Evolutionary conservation across 2,797 vertebrate species (phyloP).

Genomic region (Miichthys miiuy): DNA sequence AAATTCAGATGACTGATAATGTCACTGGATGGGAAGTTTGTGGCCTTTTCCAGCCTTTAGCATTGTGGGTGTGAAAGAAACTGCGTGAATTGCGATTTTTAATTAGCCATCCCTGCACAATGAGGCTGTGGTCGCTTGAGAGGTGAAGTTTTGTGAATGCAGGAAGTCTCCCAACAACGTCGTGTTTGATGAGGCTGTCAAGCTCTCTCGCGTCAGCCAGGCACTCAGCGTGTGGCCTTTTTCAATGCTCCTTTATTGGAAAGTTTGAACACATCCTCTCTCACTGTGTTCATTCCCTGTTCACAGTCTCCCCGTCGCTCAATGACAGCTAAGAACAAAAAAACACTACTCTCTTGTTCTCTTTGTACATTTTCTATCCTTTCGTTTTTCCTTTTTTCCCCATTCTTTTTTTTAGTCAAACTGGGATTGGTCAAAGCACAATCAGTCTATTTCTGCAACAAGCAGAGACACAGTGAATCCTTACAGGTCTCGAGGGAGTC

Average conservation of each 20-base stretch:
- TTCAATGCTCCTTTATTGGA: conserved; percentile 64
- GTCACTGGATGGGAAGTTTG: conserved; percentile 50
- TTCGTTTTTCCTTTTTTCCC: conserved; percentile 11
- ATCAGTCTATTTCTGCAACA: conserved; percentile 74
- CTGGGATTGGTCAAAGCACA: conserved; percentile 75
- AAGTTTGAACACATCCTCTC: conserved; percentile 79
- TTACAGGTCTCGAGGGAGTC: conserved; percentile 67
- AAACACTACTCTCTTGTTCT: conserved; percentile 75
- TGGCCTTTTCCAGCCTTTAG: conserved; percentile 54
- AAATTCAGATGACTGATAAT: conserved; percentile 34
- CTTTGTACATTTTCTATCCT: conserved; percentile 66
- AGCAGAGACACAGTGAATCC: conserved; percentile 66
- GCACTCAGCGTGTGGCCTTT: conserved; percentile 78
- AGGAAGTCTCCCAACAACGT: conserved; percentile 68
- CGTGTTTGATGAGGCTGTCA: conserved; percentile 76
- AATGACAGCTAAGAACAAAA: conserved; percentile 68
- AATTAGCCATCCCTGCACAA: conserved; percentile 60
- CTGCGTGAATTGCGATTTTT: conserved; percentile 55
- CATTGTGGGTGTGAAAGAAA: conserved; percentile 28
- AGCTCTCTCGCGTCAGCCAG: conserved; percentile 69
- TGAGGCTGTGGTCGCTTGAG: conserved; percentile 52
- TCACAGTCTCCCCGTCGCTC: conserved; percentile 56
- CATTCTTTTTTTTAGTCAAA: conserved; percentile 57
- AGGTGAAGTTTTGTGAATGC: conserved; percentile 69
- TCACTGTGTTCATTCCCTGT: conserved; percentile 65